Percentiles rank a stretch among this genome's conserved stretches.
Evolutionary conservation across 1,140 invertebrate genomes (phyloP).

Genomic region (Brachystomella parvula): DNA sequence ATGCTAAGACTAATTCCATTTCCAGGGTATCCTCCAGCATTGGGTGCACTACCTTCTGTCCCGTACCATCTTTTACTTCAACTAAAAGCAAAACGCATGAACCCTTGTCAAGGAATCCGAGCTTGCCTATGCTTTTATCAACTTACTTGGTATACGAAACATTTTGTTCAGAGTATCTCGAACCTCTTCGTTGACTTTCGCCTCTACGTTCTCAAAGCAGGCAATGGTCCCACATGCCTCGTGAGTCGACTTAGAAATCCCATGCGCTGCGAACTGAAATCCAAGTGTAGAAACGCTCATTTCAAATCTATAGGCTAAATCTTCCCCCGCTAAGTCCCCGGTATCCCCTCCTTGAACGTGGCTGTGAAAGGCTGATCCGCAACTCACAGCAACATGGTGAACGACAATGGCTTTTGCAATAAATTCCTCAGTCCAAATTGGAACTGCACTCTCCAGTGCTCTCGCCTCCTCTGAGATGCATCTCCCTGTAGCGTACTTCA

Average conservation of each 20-base stretch:
- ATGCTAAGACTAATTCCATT: background rate
- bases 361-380: background rate
- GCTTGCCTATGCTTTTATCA: background rate
- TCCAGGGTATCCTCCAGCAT: background rate
- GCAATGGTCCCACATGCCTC: background rate
- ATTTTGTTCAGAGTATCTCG: constrained; percentile 4
- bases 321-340: background rate
- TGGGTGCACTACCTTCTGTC: background rate
- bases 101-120: background rate
- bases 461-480: background rate
- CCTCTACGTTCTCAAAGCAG: background rate
- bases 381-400: background rate
- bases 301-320: background rate
- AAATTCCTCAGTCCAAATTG: background rate
- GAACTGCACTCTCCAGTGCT: background rate
- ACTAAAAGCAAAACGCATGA: background rate
- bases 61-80: background rate
- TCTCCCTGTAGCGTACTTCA: background rate
- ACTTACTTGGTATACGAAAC: constrained; percentile 3
- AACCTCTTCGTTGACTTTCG: background rate
- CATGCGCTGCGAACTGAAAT: background rate
- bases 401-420: background rate
- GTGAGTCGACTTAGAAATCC: background rate
- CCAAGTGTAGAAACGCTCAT: background rate
- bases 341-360: background rate